Evolutionary conservation across 2,113 vertebrate species (phyloP), one percentile per base, ranked within the genome.

Genomic region (Xenopus laevis): DNA sequence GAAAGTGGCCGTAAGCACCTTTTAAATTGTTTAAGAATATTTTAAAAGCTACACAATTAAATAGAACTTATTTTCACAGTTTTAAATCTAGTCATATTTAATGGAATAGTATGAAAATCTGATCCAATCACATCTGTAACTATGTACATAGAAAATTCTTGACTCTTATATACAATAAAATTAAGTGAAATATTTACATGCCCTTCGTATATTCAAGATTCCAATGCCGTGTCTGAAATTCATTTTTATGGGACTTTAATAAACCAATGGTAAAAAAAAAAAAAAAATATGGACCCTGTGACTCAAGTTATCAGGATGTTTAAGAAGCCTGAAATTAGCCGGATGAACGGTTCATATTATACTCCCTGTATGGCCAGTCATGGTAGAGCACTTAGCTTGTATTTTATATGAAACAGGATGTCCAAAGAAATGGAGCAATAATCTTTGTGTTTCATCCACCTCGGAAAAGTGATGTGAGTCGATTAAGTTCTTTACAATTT

Each of bases 401-500:
- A 72, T 77, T 82, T 79, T 78, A 86, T 82, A 85, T 84, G 81
- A 30, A 73, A 50, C 64, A 74, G 58, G 68, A 72, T 0, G 1
- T 61, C 52, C 62, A 72, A 7, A 17, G 52, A 44, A 68, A 55
- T 80, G 81, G 61, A 84, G n/a, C 52, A 10, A 78, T 40, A 18
- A 15, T 30, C 15, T 16, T n/a, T 27, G 23, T 27, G 23, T 27
- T 77, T 96, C 92, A 99, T 87, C 90, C 97, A 16, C 92, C 95
- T 81, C 94, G 92, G 81, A 94, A 99, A 72, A 99, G 84, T 79
- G 90, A 92, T 73, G 95, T 98, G 84, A 99, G 87, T 86, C 95
- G 91, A 78, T 98, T 94, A 47, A 99, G 78, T 78, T 99, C 95
- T 86, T 93, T 95, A 86, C 97, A 99, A 92, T 94, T 98, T 65